A percentile compares a stretch with the other conserved stretches of the same genome.
Conservation (phyloP, 1,140 invertebrate species). For the Orius insidiosus region DNA sequence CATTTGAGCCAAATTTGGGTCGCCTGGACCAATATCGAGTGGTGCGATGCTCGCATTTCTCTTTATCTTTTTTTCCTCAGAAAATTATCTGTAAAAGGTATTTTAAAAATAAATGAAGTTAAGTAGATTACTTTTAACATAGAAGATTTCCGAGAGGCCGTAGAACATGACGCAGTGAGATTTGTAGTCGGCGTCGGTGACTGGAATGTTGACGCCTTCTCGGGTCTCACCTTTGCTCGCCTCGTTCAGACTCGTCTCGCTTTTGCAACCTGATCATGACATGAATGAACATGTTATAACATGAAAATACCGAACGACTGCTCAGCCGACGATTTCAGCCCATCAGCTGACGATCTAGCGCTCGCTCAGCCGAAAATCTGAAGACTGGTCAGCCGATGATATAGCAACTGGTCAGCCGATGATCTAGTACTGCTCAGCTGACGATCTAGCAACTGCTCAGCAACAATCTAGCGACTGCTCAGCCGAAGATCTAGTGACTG, state of each 20-base stretch:
- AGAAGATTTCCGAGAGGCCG: constrained; percentile 54
- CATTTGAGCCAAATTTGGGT: constrained; percentile 22
- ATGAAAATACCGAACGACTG: no score
- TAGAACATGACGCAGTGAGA: constrained; percentile 81
- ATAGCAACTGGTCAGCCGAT: no score
- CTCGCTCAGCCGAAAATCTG: no score
- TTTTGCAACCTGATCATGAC: constrained; percentile 46
- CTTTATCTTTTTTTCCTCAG: constrained; percentile 24
- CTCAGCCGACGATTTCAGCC: no score
- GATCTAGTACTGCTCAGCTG: no score
- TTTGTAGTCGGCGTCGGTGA: constrained; percentile 72
- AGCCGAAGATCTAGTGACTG: no score
- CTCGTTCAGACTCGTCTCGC: constrained; percentile 39
- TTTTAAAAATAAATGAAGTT: background rate
- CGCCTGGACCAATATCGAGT: constrained; percentile 19
- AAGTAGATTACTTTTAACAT: constrained; percentile 38
- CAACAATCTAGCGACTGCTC: no score
- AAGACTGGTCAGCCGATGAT: no score
- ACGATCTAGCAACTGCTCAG: no score
- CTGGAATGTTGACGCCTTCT: constrained; percentile 73
- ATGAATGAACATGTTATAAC: no score
- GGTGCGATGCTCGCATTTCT: constrained; percentile 22
- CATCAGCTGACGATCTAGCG: no score
- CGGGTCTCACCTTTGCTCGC: constrained; percentile 74
- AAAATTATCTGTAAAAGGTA: constrained; percentile 19